phyloP scores from a whole-genome alignment of 2,888 invertebrate genomes.

The Callosobruchus maculatus region DNA sequence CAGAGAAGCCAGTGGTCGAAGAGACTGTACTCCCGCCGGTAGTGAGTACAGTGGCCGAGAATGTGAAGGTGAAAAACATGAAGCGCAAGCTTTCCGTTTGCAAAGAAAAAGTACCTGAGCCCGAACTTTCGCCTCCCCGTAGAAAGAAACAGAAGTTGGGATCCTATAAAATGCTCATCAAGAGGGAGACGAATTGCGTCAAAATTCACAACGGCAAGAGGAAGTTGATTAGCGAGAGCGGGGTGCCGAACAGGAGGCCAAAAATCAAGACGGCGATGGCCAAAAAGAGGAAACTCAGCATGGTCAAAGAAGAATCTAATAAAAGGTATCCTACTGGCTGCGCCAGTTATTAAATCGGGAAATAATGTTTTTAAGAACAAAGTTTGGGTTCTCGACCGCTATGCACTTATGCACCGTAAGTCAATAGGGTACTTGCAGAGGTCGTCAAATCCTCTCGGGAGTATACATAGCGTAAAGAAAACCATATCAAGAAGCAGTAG shows the following conservation, averaged over 20 bases:
- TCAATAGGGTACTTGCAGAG: too few relatives aligned
- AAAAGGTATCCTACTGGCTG: too few relatives aligned
- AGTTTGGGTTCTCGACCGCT: too few relatives aligned
- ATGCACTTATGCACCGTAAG: too few relatives aligned
- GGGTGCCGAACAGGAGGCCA: constrained; percentile 34
- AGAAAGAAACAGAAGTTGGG: constrained; percentile 39
- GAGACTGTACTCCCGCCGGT: constrained; percentile 37
- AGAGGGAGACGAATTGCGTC: constrained; percentile 49
- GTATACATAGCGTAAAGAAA: too few relatives aligned
- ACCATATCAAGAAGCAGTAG: too few relatives aligned
- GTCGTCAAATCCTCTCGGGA: too few relatives aligned
- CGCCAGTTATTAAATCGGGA: too few relatives aligned
- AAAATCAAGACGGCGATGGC: constrained; percentile 40
- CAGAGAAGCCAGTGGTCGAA: constrained; percentile 1
- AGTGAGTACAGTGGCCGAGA: constrained; percentile 45
- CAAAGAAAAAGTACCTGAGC: constrained; percentile 28
- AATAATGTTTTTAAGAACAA: too few relatives aligned
- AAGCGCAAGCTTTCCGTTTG: constrained; percentile 51
- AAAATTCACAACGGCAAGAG: constrained; percentile 50
- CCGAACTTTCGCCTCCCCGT: constrained; percentile 21
- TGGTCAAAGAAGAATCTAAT: constrained; percentile 18
- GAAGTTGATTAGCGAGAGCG: constrained; percentile 46
- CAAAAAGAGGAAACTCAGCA: constrained; percentile 49
- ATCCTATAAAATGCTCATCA: constrained; percentile 49
- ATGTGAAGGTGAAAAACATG: constrained; percentile 49